Conservation (phyloP, 2,797 vertebrate genomes). For the Pipistrellus nathusii region DNA sequence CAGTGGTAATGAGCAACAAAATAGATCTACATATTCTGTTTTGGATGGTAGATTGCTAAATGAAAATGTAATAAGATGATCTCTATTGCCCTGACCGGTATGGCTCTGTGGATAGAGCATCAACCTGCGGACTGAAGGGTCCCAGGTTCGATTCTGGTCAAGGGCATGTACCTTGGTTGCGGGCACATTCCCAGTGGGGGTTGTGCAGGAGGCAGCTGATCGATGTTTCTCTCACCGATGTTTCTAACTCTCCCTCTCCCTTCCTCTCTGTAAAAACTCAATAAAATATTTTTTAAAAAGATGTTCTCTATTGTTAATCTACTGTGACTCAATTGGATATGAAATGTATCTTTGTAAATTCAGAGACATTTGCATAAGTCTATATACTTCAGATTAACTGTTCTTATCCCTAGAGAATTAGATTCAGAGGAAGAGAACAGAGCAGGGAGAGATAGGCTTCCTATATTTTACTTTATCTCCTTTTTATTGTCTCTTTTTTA, state of each 20-base stretch:
- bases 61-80: not conserved
- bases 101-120: too few species aligned
- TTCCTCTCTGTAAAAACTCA: too few species aligned
- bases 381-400: not conserved
- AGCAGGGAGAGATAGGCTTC: not conserved
- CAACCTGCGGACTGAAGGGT: too few species aligned
- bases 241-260: too few species aligned
- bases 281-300: not conserved
- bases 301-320: not conserved
- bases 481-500: conserved; percentile 2
- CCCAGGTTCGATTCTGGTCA: too few species aligned
- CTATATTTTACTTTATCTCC: not conserved
- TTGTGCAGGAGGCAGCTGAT: too few species aligned
- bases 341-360: not conserved
- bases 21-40: not conserved
- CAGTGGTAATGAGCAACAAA: conserved; percentile 31
- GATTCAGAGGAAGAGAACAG: not conserved
- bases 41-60: not conserved
- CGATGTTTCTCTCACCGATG: too few species aligned
- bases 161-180: too few species aligned
- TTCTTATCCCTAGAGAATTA: not conserved
- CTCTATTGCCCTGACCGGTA: not conserved
- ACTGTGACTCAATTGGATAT: not conserved
- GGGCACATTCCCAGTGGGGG: too few species aligned
- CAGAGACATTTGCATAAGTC: not conserved